Conservation (phyloP, 2,113 vertebrate genomes). For the Triplophysa siluroides region DNA sequence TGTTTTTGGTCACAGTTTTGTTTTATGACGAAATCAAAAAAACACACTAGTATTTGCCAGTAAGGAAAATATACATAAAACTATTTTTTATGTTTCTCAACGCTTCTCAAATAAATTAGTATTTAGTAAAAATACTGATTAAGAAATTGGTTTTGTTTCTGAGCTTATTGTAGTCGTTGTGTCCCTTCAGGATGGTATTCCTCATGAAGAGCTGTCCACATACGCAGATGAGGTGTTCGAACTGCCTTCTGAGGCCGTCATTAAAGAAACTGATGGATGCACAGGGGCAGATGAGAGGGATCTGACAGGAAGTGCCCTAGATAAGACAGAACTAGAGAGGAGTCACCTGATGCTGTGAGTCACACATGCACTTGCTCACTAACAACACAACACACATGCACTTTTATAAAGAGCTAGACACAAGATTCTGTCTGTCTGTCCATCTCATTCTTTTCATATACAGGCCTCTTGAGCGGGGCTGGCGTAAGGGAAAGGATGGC, state of each 20-base stretch:
- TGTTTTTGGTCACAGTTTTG: too few relatives aligned
- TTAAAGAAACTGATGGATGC: constrained; percentile 80
- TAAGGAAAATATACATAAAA: too few relatives aligned
- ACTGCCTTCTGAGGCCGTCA: constrained; percentile 84
- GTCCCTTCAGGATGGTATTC: constrained; percentile 85
- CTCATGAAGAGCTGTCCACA: constrained; percentile 91
- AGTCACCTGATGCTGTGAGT: constrained; percentile 96
- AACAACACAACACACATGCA: not conserved
- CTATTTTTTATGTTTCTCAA: too few relatives aligned
- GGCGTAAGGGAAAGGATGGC: constrained; percentile 94
- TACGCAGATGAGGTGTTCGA: constrained; percentile 94
- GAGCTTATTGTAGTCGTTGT: not conserved
- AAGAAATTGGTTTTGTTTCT: not conserved
- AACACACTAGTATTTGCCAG: too few relatives aligned
- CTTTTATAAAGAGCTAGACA: not conserved
- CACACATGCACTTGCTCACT: not conserved
- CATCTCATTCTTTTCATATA: not conserved
- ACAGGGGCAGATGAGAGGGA: constrained; percentile 77
- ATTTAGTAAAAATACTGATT: too few relatives aligned
- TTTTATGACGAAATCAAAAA: too few relatives aligned
- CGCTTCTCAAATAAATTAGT: too few relatives aligned
- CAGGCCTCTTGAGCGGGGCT: constrained; percentile 93
- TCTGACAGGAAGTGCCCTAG: constrained; percentile 90
- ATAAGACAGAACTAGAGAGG: constrained; percentile 88
- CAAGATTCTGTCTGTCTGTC: not conserved